A percentile compares a stretch with the other conserved stretches of the same genome.
These are phyloP conservation scores for Shinisaurus crocodilurus DNA, from an alignment of 2,113 vertebrate species.

Conservation along the genomic window DNA sequence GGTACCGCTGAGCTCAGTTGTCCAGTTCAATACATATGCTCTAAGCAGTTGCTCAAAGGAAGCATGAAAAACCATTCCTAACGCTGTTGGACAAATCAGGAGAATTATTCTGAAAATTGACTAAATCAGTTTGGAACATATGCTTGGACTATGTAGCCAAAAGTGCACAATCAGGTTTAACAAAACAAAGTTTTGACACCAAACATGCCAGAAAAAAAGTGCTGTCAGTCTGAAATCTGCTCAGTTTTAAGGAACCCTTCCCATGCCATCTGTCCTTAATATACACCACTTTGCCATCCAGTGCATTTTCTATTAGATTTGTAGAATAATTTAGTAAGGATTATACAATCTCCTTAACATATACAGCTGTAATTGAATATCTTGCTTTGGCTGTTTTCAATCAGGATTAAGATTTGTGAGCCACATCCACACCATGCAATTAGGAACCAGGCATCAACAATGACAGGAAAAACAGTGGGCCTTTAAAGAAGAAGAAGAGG, in stretches of 20 bases:
- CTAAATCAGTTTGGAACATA: slow-evolving; percentile 72
- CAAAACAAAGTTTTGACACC: slow-evolving; percentile 73
- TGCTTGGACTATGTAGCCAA: slow-evolving; percentile 73
- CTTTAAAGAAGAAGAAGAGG: slow-evolving; percentile 62
- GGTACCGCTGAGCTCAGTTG: slow-evolving; percentile 43
- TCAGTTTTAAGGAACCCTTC: slow-evolving; percentile 66
- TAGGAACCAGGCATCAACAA: slow-evolving; percentile 68
- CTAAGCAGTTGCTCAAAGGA: slow-evolving; percentile 56
- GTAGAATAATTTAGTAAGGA: slow-evolving; percentile 51
- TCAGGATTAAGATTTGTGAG: slow-evolving; percentile 65
- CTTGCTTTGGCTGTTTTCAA: slow-evolving; percentile 63
- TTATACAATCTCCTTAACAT: slow-evolving; percentile 66
- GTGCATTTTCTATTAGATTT: slow-evolving; percentile 66
- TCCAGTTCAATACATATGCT: slow-evolving; percentile 65
- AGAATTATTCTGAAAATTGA: slow-evolving; percentile 65
- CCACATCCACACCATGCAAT: slow-evolving; percentile 51
- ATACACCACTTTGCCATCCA: slow-evolving; percentile 41
- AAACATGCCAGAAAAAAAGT: slow-evolving; percentile 72
- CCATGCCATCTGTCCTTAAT: slow-evolving; percentile 64
- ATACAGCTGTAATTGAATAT: slow-evolving; percentile 68
- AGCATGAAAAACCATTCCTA: slow-evolving; percentile 63
- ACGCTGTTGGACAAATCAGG: slow-evolving; percentile 78
- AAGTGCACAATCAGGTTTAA: slow-evolving; percentile 74
- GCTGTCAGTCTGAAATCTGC: slow-evolving; percentile 71
- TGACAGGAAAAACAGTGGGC: slow-evolving; percentile 65